Evolutionary conservation across 2,888 invertebrate species (phyloP).

Genomic region (Pseudolycoriella hygida): DNA sequence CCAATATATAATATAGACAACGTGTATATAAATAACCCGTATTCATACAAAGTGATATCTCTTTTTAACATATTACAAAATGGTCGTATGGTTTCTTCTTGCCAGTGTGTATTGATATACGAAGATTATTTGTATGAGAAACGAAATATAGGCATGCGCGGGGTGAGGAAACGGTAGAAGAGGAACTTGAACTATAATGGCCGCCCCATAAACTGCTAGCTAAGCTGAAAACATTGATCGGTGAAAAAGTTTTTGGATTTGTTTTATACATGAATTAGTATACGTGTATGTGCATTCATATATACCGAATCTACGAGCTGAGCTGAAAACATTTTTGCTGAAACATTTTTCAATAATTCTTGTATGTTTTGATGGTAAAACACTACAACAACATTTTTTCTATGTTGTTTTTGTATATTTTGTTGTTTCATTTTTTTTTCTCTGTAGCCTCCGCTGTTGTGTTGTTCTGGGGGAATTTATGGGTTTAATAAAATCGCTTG

Average conservation of each 20-base stretch:
- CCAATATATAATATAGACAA: too few relatives aligned
- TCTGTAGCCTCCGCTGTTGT: too few relatives aligned
- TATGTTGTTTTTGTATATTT: too few relatives aligned
- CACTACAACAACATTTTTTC: too few relatives aligned
- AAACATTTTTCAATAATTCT: not conserved
- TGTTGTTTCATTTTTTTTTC: too few relatives aligned
- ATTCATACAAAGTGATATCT: too few relatives aligned
- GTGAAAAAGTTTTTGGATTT: not conserved
- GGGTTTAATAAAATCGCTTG: too few relatives aligned
- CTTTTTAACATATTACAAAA: too few relatives aligned
- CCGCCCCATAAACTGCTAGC: slow-evolving; percentile 6
- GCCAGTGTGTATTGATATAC: not conserved
- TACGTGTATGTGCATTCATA: not conserved
- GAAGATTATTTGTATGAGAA: not conserved
- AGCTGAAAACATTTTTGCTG: not conserved
- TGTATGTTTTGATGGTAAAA: too few relatives aligned
- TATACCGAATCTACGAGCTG: not conserved
- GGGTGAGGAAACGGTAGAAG: slow-evolving; percentile 3
- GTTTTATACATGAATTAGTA: not conserved
- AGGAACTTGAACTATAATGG: slow-evolving; percentile 7
- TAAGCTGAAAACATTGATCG: slow-evolving; percentile 6
- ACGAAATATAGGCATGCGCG: slow-evolving; percentile 3
- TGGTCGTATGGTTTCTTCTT: too few relatives aligned
- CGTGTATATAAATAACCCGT: too few relatives aligned
- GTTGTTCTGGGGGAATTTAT: too few relatives aligned